A percentile compares a stretch with the other conserved stretches of the same genome.
Conservation (phyloP, 2,113 vertebrate species). For the Halcyon malimbica region DNA sequence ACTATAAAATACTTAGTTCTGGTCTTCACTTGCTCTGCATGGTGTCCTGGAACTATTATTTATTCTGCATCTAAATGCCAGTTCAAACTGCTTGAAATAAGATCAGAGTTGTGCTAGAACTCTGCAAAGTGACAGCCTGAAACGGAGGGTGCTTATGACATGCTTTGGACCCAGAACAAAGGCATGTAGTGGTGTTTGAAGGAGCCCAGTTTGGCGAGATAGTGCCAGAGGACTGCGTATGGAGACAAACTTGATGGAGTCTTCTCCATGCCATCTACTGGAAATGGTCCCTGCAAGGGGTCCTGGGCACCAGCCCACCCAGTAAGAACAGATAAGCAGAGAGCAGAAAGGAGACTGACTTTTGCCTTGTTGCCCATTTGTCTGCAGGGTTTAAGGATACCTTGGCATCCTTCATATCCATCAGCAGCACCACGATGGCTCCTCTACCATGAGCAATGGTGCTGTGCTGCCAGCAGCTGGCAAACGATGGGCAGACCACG, state of each 20-base stretch:
- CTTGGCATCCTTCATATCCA: not conserved
- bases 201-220: not conserved
- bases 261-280: not conserved
- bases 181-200: not conserved
- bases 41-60: not conserved
- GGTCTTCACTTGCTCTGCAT: not conserved
- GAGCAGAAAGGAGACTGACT: not conserved
- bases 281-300: accelerated
- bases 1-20: not conserved
- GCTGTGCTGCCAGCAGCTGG: not conserved
- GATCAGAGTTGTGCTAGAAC: not conserved
- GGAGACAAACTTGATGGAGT: not conserved
- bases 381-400: not conserved
- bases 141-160: not conserved
- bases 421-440: not conserved
- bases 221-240: not conserved
- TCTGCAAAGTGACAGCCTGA: not conserved
- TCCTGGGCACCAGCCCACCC: not conserved
- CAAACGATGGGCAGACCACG: not conserved
- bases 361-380: not conserved
- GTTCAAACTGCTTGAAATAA: not conserved
- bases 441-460: not conserved
- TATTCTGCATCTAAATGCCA: not conserved
- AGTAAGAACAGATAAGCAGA: not conserved
- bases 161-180: not conserved